Conservation (phyloP, 2,113 vertebrate genomes). For the Nettapus auritus region DNA sequence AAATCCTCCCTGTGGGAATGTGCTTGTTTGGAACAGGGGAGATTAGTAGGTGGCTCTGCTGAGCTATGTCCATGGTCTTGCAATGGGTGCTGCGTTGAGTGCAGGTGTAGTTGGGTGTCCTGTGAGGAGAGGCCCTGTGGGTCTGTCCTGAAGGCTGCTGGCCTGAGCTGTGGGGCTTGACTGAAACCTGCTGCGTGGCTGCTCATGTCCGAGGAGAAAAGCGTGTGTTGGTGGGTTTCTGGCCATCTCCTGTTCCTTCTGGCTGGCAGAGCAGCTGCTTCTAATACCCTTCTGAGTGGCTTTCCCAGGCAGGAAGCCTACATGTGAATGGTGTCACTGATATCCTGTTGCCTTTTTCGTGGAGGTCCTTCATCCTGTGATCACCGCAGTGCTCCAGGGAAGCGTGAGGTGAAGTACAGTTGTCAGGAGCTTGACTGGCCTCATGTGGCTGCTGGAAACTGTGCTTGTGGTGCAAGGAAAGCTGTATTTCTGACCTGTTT, state of each 20-base stretch:
- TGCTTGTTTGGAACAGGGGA: background rate
- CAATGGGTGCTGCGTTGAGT: accelerated
- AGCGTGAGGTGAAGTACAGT: accelerated
- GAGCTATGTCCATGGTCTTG: accelerated
- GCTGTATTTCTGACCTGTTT: background rate
- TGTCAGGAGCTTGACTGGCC: too few relatives aligned
- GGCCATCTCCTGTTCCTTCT: background rate
- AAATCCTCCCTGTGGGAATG: background rate
- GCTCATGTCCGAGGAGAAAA: background rate
- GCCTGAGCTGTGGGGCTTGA: background rate
- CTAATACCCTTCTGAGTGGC: accelerated
- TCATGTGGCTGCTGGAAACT: accelerated
- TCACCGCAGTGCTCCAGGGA: accelerated
- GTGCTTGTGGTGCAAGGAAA: background rate
- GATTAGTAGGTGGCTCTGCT: accelerated
- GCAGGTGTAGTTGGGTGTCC: accelerated
- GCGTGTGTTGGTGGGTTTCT: accelerated
- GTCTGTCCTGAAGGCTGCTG: accelerated
- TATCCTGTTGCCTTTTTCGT: background rate
- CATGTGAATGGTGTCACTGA: accelerated
- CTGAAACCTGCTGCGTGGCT: background rate
- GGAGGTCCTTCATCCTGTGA: background rate
- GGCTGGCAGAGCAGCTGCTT: background rate
- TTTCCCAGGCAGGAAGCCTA: background rate
- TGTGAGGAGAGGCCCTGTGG: background rate